These are phyloP conservation scores for Beroe forskalii DNA, from an alignment of 37 sponge, comb jelly and placozoan species.

Conservation along the genomic window DNA sequence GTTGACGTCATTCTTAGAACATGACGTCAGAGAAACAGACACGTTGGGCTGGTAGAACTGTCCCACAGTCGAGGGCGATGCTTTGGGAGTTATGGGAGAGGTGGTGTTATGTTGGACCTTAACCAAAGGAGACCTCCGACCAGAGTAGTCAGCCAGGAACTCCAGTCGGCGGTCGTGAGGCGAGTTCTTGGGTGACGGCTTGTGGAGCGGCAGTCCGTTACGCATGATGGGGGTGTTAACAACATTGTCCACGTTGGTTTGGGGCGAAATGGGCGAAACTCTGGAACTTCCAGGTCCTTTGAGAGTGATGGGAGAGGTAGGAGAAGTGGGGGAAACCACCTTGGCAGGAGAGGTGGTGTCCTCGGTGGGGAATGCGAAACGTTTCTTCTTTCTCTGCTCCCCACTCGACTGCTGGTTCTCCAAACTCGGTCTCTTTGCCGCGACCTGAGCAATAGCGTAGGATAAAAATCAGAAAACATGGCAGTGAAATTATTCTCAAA, in stretches of 20 bases:
- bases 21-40: constrained; percentile 25
- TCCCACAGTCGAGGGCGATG: constrained; percentile 30
- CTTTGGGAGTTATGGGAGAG: constrained; percentile 46
- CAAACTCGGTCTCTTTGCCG: not conserved
- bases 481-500: no score
- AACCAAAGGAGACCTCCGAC: constrained; percentile 18
- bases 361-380: constrained; percentile 55
- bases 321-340: constrained; percentile 41
- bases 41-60: constrained; percentile 38
- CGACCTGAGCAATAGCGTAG: constrained; percentile 1
- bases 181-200: constrained; percentile 51
- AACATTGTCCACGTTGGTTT: constrained; percentile 31
- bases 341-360: constrained; percentile 28
- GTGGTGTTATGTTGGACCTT: constrained; percentile 4
- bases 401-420: constrained; percentile 8
- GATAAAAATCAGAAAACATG: not conserved
- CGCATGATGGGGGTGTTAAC: constrained; percentile 30
- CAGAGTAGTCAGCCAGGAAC: constrained; percentile 9
- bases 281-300: constrained; percentile 55
- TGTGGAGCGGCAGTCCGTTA: constrained; percentile 54
- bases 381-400: constrained; percentile 52
- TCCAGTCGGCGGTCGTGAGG: constrained; percentile 36
- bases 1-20: constrained; percentile 24
- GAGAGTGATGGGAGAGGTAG: constrained; percentile 39
- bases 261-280: constrained; percentile 59